phyloP scores from a whole-genome alignment of 2,797 vertebrate species.

The Coranthus polyacanthus region DNA sequence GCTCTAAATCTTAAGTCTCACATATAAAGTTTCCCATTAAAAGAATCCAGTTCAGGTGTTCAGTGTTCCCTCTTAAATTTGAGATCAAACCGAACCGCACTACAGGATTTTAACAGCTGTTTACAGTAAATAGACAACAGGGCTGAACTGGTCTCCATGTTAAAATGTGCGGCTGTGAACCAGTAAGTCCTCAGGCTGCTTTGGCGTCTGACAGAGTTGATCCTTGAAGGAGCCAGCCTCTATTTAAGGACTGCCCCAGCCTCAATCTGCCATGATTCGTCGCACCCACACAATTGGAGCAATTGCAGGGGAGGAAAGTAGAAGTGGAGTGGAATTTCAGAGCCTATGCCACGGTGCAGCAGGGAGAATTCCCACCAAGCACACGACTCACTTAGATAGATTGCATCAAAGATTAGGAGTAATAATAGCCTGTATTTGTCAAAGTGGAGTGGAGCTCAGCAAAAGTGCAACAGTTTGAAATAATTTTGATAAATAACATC shows the following conservation, averaged over 20 bases:
- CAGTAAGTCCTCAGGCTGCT: constrained; percentile 76
- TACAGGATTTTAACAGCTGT: constrained; percentile 31
- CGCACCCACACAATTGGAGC: constrained; percentile 69
- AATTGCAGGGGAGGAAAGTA: constrained; percentile 33
- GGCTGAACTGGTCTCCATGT: constrained; percentile 32
- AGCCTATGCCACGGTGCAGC: constrained; percentile 45
- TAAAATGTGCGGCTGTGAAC: constrained; percentile 41
- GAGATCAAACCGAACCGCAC: constrained; percentile 15
- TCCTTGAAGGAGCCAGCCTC: constrained; percentile 79
- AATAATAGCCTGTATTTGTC: constrained; percentile 54
- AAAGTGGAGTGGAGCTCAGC: constrained; percentile 31
- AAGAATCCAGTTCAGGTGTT: constrained; percentile 20
- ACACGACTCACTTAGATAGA: constrained; percentile 36
- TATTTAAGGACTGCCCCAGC: constrained; percentile 63
- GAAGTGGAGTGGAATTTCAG: constrained; percentile 16
- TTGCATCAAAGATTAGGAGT: constrained; percentile 39
- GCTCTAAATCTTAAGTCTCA: constrained; percentile 15
- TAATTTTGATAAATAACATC: constrained; percentile 66
- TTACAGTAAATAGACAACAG: constrained; percentile 38
- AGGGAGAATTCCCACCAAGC: constrained; percentile 44
- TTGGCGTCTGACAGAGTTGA: constrained; percentile 76
- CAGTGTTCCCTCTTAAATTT: not conserved
- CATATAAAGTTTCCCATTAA: constrained; percentile 12
- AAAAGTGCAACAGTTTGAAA: constrained; percentile 46
- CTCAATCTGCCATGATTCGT: constrained; percentile 63